Percentiles rank a stretch among this genome's conserved stretches.
These are phyloP conservation scores for Halcyon chelicuti DNA, from an alignment of 2,797 vertebrate genomes.

Conservation along the genomic window DNA sequence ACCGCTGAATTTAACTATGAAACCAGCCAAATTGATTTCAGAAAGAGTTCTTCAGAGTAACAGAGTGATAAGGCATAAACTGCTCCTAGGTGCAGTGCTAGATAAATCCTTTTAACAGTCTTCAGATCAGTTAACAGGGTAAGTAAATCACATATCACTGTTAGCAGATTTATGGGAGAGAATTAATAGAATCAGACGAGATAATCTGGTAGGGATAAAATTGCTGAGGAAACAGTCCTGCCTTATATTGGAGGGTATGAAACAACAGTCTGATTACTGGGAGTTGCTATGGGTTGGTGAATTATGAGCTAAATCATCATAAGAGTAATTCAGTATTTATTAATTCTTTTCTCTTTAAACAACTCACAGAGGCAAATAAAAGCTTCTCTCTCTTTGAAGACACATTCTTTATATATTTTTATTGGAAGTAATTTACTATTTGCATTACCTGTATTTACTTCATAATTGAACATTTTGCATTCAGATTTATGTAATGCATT, in stretches of 20 bases:
- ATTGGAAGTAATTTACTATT: slow-evolving; percentile 85
- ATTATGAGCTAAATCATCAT: slow-evolving; percentile 80
- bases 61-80: slow-evolving; percentile 64
- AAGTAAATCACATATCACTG: slow-evolving; percentile 83
- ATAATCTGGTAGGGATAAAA: slow-evolving; percentile 84
- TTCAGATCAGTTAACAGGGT: slow-evolving; percentile 81
- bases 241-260: slow-evolving; percentile 65
- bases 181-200: slow-evolving; percentile 85
- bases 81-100: slow-evolving; percentile 73
- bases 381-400: slow-evolving; percentile 81
- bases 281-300: slow-evolving; percentile 77
- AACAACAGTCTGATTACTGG: slow-evolving; percentile 77
- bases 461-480: slow-evolving; percentile 86
- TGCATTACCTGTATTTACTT: slow-evolving; percentile 86
- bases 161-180: slow-evolving; percentile 83
- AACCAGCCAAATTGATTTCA: slow-evolving; percentile 72
- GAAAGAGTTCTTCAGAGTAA: slow-evolving; percentile 64
- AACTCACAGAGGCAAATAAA: slow-evolving; percentile 77
- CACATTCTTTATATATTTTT: slow-evolving; percentile 80
- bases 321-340: slow-evolving; percentile 80
- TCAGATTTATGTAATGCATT: slow-evolving; percentile 86
- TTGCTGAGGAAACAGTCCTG: slow-evolving; percentile 80
- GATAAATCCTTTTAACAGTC: slow-evolving; percentile 83
- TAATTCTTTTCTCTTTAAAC: slow-evolving; percentile 85
- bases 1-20: slow-evolving; percentile 63